phyloP scores from a whole-genome alignment of 2,888 invertebrate species.

The Gymnocheta viridis region DNA sequence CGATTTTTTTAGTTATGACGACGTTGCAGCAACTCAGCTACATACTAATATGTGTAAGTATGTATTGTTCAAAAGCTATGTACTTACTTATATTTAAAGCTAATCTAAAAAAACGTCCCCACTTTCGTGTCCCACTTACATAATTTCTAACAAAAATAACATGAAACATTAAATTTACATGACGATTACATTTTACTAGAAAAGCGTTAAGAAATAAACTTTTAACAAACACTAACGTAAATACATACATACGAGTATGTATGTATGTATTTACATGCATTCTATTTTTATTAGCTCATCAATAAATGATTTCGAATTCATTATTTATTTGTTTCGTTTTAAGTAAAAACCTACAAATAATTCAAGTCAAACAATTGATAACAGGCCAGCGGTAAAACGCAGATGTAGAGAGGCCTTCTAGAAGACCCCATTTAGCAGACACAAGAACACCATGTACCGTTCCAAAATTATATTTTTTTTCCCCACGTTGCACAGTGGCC shows the following conservation, averaged over 20 bases:
- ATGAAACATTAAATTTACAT: slow-evolving; percentile 31
- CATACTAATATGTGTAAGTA: background rate
- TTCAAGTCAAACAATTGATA: slow-evolving; percentile 6
- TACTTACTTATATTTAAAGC: too few relatives aligned
- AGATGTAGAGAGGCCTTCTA: too few relatives aligned
- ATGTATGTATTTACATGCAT: too few relatives aligned
- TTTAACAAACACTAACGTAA: too few relatives aligned
- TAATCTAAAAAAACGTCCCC: background rate
- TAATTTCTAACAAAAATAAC: slow-evolving; percentile 44
- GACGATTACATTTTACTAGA: slow-evolving; percentile 17
- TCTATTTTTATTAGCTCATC: background rate
- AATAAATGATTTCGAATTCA: background rate
- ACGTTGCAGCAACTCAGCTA: too few relatives aligned
- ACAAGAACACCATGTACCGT: too few relatives aligned
- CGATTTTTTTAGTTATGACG: too few relatives aligned
- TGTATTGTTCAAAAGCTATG: background rate
- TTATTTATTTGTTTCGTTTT: background rate
- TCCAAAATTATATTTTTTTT: too few relatives aligned
- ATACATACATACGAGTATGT: too few relatives aligned
- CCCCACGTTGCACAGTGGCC: too few relatives aligned
- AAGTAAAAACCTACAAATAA: background rate
- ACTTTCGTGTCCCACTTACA: slow-evolving; percentile 42
- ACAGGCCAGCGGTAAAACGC: too few relatives aligned
- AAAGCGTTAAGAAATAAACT: background rate
- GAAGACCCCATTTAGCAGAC: too few relatives aligned